phyloP scores from a whole-genome alignment of 2,113 vertebrate genomes.

The Candoia aspera region DNA sequence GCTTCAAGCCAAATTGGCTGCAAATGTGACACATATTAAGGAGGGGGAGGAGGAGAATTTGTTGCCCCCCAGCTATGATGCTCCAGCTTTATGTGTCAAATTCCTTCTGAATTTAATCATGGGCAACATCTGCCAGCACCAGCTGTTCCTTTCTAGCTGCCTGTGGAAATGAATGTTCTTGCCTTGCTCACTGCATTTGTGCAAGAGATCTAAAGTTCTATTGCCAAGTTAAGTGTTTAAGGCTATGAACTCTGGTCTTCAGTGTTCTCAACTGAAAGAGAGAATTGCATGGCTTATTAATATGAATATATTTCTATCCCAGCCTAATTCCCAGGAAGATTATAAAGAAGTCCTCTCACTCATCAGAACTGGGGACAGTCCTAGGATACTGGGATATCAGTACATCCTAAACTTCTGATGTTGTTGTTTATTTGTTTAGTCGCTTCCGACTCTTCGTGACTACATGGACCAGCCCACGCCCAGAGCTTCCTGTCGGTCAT shows the following conservation, averaged over 20 bases:
- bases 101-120: constrained; percentile 29
- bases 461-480: no score
- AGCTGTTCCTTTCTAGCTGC: constrained; percentile 24
- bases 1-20: not conserved
- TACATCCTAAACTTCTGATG: not conserved
- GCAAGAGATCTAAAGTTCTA: not conserved
- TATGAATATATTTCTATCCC: not conserved
- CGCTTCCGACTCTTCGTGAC: no score
- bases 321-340: not conserved
- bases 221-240: constrained; percentile 8
- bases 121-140: not conserved
- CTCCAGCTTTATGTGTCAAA: constrained; percentile 5
- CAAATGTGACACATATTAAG: not conserved
- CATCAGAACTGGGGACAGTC: not conserved
- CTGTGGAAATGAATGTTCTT: constrained; percentile 9
- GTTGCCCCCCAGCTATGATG: not conserved
- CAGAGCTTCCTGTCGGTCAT: no score
- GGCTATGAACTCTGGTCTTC: not conserved
- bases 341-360: not conserved
- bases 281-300: not conserved
- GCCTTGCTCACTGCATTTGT: not conserved
- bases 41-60: not conserved
- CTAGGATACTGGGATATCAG: not conserved
- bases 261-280: not conserved
- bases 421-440: no score